phyloP scores from a whole-genome alignment of 1,140 invertebrate genomes.

The Frieseomelitta varia region DNA sequence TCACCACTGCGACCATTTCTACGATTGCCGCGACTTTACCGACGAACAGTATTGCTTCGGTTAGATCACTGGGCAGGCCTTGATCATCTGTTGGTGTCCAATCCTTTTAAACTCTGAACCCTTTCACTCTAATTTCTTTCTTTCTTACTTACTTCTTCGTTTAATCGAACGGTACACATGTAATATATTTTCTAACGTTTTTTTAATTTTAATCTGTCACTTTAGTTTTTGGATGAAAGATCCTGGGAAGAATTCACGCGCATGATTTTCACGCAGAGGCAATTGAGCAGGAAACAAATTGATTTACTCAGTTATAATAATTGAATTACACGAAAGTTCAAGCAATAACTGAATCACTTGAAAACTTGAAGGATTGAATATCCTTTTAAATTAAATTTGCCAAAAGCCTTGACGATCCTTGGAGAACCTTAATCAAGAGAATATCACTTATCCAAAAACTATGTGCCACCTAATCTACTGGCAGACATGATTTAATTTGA shows the following conservation, averaged over 20 bases:
- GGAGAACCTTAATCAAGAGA: not conserved
- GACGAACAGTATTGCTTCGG: constrained; percentile 94
- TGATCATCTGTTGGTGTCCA: constrained; percentile 73
- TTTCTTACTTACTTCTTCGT: not conserved
- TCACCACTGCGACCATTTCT: constrained; percentile 92
- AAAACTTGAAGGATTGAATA: too few species aligned
- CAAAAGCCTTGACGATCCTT: not conserved
- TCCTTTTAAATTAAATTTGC: not conserved
- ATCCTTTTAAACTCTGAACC: not conserved
- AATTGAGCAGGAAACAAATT: too few species aligned
- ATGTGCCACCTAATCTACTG: not conserved
- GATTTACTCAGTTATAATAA: too few species aligned
- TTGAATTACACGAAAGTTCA: too few species aligned
- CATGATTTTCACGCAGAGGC: too few species aligned
- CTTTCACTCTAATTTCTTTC: not conserved
- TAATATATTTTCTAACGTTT: not conserved
- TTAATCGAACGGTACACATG: not conserved
- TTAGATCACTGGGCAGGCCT: constrained; percentile 79
- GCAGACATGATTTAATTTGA: not conserved
- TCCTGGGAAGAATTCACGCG: too few species aligned
- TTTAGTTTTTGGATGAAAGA: not conserved
- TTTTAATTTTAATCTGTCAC: not conserved
- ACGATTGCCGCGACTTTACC: constrained; percentile 95
- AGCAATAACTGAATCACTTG: too few species aligned
- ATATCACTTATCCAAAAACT: not conserved